A percentile compares a stretch with the other conserved stretches of the same genome.
These are phyloP conservation scores for Sebastolobus alascanus DNA, from an alignment of 2,797 vertebrate species.

Conservation along the genomic window DNA sequence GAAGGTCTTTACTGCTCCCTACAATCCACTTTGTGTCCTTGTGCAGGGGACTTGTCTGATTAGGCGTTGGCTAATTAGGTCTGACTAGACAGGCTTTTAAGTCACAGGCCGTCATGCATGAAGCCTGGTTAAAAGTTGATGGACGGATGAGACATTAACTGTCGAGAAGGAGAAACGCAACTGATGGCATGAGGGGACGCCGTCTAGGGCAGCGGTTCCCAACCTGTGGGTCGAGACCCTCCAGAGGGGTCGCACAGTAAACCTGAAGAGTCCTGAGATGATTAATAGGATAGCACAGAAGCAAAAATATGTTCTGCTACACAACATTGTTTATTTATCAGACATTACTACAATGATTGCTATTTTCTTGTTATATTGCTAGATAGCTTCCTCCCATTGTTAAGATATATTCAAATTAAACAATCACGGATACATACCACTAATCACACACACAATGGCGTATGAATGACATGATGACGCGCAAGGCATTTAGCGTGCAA, in stretches of 20 bases:
- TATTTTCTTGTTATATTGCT: not conserved
- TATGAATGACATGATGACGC: too few relatives aligned
- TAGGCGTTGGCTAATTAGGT: slow-evolving; percentile 78
- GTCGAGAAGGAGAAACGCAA: slow-evolving; percentile 38
- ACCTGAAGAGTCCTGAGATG: not conserved
- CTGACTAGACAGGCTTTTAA: slow-evolving; percentile 80
- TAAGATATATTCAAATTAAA: not conserved
- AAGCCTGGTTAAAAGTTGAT: slow-evolving; percentile 71
- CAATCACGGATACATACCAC: not conserved
- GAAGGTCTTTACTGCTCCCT: slow-evolving; percentile 43
- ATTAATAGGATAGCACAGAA: not conserved
- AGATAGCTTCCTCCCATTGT: not conserved
- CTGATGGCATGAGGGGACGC: slow-evolving; percentile 33
- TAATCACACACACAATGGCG: accelerated
- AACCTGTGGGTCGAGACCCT: not conserved
- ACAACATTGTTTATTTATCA: not conserved
- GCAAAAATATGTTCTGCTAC: not conserved
- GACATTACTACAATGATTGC: not conserved
- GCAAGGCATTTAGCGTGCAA: too few relatives aligned
- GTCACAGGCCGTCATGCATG: slow-evolving; percentile 65
- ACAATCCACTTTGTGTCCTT: slow-evolving; percentile 67
- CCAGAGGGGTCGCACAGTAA: not conserved
- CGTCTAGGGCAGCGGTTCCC: not conserved
- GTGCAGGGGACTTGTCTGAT: slow-evolving; percentile 71
- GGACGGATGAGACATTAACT: slow-evolving; percentile 67